Evolutionary conservation across 2,888 invertebrate species (phyloP), one percentile per base, ranked within the genome.

Genomic region (Ophraella communa): DNA sequence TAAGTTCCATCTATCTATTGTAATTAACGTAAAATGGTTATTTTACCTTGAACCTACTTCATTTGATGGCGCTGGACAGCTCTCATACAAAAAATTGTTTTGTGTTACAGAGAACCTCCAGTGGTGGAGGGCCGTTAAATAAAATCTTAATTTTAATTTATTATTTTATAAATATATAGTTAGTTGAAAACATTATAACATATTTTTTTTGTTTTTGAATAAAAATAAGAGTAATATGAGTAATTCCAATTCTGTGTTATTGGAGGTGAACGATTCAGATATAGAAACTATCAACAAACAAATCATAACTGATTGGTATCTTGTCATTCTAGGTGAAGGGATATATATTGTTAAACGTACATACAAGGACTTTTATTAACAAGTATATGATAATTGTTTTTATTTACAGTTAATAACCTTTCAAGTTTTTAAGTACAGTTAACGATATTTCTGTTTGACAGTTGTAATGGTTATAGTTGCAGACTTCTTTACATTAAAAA

Each of bases 11-110:
- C 35, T 49, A 51, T 59, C 49, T 51, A 67, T 71, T 67, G 71
- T 63, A 62, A 66, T 72, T 70, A 70, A 64, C 35, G 65, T 62
- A 62, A 65, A 65, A 65, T 62, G 65, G 57, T 70, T 72, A 73
- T 66, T 71, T 71, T 69, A 66, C 73, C 73, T 73, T 73, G 73
- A 73, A 73, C 73, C 73, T 67, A 61, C 59, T 53, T 65, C 67
- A 58, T 66, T 58, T 61, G 55, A 23, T 53, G 64, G 51, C 62
- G 58, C 21, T 61, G 67, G 59, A 68, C 68, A 60, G 65, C 64
- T 66, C 68, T 59, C 59, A 64, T 62, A 64, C 55, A 59, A 66
- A 64, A 71, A 66, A 62, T 51, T 57, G 39, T 39, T 54, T 17
- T 10, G 59, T 58, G 18, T 45, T 39, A 35, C 17, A 52, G 11